phyloP scores from a whole-genome alignment of 64 coral and sea anemone species.

The Dendrophyllia cribrosa region DNA sequence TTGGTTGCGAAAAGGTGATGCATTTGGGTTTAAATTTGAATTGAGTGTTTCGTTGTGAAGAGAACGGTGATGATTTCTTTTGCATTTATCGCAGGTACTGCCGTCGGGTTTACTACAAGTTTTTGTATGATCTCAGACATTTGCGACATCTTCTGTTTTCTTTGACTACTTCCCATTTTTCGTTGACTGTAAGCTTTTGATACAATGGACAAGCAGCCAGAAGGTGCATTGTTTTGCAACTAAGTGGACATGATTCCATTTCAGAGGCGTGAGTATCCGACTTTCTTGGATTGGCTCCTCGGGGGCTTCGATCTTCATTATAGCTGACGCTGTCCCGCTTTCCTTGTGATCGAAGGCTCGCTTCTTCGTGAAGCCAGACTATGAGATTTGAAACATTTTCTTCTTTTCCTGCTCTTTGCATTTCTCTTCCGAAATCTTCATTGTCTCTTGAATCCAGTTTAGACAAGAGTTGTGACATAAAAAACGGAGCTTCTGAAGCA shows the following conservation, averaged over 20 bases:
- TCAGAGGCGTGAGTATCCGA: conserved; percentile 13
- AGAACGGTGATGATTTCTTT: not conserved
- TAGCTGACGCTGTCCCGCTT: not conserved
- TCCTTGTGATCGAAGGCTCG: conserved; percentile 48
- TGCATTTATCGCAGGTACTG: not conserved
- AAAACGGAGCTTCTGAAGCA: no score
- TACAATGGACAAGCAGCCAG: conserved; percentile 18
- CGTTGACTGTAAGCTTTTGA: conserved; percentile 7
- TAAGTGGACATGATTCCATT: conserved; percentile 3
- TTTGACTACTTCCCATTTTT: conserved; percentile 3
- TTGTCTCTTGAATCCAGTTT: no score
- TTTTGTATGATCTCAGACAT: not conserved
- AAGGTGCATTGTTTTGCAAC: conserved; percentile 1
- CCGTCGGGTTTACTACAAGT: no score
- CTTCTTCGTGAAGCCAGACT: conserved; percentile 68
- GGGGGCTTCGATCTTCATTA: not conserved
- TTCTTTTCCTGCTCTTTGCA: conserved; percentile 67
- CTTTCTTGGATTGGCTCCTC: conserved; percentile 17
- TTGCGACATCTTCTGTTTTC: not conserved
- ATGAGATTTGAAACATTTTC: conserved; percentile 75
- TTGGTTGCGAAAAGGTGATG: not conserved
- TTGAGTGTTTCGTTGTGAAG: conserved; percentile 2
- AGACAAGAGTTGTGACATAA: no score
- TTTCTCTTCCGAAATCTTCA: conserved; percentile 68
- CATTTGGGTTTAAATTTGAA: not conserved